These are phyloP conservation scores for Varroa destructor DNA, from an alignment of 1,140 invertebrate genomes.

Conservation along the genomic window DNA sequence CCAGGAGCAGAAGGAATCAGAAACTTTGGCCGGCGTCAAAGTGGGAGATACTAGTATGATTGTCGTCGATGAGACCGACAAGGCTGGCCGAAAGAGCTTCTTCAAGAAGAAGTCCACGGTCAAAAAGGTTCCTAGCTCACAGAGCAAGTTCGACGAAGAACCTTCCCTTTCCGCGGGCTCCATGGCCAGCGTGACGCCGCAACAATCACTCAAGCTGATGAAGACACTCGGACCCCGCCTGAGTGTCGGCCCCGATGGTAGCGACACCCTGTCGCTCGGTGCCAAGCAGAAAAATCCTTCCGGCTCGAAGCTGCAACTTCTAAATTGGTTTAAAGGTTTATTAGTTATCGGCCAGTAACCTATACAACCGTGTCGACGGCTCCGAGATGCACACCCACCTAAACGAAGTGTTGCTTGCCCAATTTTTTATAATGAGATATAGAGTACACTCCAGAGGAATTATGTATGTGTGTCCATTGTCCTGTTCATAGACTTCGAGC, in stretches of 20 bases:
- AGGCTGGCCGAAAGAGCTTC: conserved; percentile 50
- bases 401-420: too few relatives aligned
- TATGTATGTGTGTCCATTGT: too few relatives aligned
- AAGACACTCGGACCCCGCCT: conserved; percentile 23
- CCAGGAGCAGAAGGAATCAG: conserved; percentile 19
- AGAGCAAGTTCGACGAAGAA: conserved; percentile 39
- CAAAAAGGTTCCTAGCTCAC: conserved; percentile 35
- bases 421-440: too few relatives aligned
- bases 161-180: conserved; percentile 46
- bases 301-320: conserved; percentile 24
- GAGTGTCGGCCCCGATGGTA: conserved; percentile 21
- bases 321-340: conserved; percentile 23
- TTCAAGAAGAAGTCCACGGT: conserved; percentile 64
- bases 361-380: too few relatives aligned
- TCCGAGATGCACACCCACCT: too few relatives aligned
- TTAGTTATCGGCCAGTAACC: too few relatives aligned
- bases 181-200: conserved; percentile 26
- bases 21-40: conserved; percentile 23
- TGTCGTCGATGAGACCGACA: conserved; percentile 36
- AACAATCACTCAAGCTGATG: conserved; percentile 25
- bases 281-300: conserved; percentile 22
- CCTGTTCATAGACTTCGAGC: too few relatives aligned
- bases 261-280: conserved; percentile 26
- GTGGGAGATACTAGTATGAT: conserved; percentile 33
- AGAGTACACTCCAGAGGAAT: too few relatives aligned